phyloP scores from a whole-genome alignment of 2,888 invertebrate genomes.

The Mythimna ferrago region DNA sequence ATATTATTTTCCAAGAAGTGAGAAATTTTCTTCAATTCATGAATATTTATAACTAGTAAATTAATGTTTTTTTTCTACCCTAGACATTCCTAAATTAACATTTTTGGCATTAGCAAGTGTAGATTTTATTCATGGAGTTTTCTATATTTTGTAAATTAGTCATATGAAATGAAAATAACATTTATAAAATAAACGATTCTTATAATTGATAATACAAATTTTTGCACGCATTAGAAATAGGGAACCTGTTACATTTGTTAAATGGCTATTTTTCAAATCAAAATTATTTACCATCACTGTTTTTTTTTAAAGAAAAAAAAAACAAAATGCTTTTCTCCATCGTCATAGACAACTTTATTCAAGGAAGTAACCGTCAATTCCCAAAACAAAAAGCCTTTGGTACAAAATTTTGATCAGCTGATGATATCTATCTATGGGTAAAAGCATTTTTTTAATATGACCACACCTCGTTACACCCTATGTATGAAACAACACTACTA shows the following conservation, averaged over 20 bases:
- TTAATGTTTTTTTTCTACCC: constrained; percentile 51
- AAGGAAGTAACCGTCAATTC: too few relatives aligned
- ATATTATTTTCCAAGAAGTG: neutral
- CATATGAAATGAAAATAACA: constrained; percentile 32
- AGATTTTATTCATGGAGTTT: constrained; percentile 53
- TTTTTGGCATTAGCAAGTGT: constrained; percentile 52
- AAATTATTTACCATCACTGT: neutral
- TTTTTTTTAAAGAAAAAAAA: too few relatives aligned
- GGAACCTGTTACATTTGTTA: constrained; percentile 27
- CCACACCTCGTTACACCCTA: too few relatives aligned
- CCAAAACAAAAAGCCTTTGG: too few relatives aligned
- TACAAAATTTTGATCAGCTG: too few relatives aligned
- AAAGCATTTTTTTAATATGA: too few relatives aligned
- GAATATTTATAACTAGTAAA: constrained; percentile 23
- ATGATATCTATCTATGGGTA: too few relatives aligned
- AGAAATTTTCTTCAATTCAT: constrained; percentile 22
- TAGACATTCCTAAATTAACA: constrained; percentile 68
- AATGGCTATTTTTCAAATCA: constrained; percentile 24
- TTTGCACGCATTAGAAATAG: constrained; percentile 54
- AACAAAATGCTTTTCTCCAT: too few relatives aligned
- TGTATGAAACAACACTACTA: too few relatives aligned
- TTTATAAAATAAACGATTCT: constrained; percentile 45
- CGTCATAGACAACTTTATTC: too few relatives aligned
- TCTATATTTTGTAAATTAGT: constrained; percentile 51
- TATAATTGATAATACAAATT: constrained; percentile 55